Evolutionary conservation across 2,888 invertebrate species (phyloP).

Genomic region (Timandra comae): DNA sequence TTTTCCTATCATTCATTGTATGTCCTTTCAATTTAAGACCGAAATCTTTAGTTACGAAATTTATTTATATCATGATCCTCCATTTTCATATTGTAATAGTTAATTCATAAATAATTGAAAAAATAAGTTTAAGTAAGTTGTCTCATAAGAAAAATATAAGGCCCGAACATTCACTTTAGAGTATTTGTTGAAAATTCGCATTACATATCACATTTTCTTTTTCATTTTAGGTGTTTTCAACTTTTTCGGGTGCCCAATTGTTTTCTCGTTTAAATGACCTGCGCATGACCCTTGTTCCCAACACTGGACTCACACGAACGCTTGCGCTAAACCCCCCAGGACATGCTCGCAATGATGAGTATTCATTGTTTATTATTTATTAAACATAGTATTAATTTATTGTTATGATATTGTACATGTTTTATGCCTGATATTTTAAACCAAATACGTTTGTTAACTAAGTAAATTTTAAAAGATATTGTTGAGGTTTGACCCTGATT

Average conservation of each 20-base stretch:
- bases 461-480: too few relatives aligned
- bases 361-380: constrained; percentile 70
- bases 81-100: too few relatives aligned
- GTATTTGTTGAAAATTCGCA: constrained; percentile 29
- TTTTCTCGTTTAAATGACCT: constrained; percentile 76
- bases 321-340: constrained; percentile 59
- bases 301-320: constrained; percentile 56
- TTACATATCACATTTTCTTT: constrained; percentile 72
- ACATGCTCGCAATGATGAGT: constrained; percentile 76
- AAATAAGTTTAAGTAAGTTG: too few relatives aligned
- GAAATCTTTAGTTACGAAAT: too few relatives aligned
- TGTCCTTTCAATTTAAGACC: too few relatives aligned
- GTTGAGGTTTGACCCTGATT: too few relatives aligned
- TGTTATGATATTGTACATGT: constrained; percentile 35
- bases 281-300: constrained; percentile 52
- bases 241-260: constrained; percentile 77
- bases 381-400: constrained; percentile 31
- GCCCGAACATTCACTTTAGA: constrained; percentile 35
- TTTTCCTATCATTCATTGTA: constrained; percentile 4
- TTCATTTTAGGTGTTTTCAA: constrained; percentile 78
- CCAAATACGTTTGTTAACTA: too few relatives aligned
- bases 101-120: too few relatives aligned
- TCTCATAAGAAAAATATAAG: constrained; percentile 29
- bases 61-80: too few relatives aligned
- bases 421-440: constrained; percentile 20